Evolutionary conservation across 1,140 invertebrate species (phyloP).

Genomic region (Cecropterus lyciades): DNA sequence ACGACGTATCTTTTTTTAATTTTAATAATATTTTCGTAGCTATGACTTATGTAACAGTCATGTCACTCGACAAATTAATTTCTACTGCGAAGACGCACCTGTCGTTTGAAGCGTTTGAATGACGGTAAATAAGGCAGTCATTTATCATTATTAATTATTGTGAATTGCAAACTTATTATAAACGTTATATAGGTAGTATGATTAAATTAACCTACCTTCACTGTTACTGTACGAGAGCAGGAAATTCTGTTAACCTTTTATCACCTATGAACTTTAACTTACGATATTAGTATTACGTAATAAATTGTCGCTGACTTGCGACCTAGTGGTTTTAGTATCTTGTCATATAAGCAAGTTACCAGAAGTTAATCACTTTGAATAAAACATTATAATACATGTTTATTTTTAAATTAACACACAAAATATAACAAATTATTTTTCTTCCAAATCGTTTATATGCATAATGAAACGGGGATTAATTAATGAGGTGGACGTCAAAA

Average conservation of each 20-base stretch:
- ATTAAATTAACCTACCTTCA: too few relatives aligned
- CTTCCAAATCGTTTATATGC: constrained; percentile 2
- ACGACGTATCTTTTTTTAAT: too few relatives aligned
- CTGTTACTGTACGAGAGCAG: too few relatives aligned
- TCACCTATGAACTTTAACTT: too few relatives aligned
- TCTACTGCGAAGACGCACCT: constrained; percentile 39
- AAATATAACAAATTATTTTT: not conserved
- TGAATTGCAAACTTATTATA: constrained; percentile 7
- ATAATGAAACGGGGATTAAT: constrained; percentile 43
- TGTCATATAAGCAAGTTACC: too few relatives aligned
- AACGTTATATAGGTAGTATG: not conserved
- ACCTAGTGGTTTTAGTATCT: too few relatives aligned
- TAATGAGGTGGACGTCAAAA: constrained; percentile 61
- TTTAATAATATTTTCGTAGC: constrained; percentile 50
- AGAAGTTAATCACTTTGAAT: too few relatives aligned
- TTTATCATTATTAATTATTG: constrained; percentile 30
- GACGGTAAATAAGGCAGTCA: constrained; percentile 7
- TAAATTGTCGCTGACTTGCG: too few relatives aligned
- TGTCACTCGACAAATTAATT: constrained; percentile 59
- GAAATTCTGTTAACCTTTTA: too few relatives aligned
- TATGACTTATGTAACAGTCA: constrained; percentile 45
- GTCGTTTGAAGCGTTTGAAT: constrained; percentile 26
- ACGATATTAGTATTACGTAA: too few relatives aligned
- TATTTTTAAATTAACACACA: not conserved
- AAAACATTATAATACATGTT: too few relatives aligned